phyloP scores from a whole-genome alignment of 2,113 vertebrate species.

The Lamprologus callipterus region DNA sequence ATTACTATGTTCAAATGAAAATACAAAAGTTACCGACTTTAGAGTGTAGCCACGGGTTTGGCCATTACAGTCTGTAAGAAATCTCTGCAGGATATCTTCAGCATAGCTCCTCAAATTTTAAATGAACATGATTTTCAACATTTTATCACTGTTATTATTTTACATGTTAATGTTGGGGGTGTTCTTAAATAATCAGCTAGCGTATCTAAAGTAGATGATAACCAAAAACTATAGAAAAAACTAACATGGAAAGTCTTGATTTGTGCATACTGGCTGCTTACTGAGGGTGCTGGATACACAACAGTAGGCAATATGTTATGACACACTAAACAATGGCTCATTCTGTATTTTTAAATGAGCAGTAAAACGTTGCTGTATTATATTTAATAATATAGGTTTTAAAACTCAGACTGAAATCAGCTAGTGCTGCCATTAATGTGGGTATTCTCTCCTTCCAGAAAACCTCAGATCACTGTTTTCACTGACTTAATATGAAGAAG shows the following conservation, averaged over 20 bases:
- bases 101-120: not conserved
- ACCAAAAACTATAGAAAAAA: not conserved
- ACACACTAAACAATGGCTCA: not conserved
- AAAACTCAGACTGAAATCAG: rapidly evolving
- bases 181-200: not conserved
- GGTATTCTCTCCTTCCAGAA: not conserved
- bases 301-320: not conserved
- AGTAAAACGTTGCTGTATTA: not conserved
- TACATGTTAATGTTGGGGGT: not conserved
- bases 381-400: not conserved
- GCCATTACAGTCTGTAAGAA: not conserved
- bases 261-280: not conserved
- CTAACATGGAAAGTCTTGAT: not conserved
- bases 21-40: too few species aligned
- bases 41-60: too few species aligned
- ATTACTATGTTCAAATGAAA: too few species aligned
- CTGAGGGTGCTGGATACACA: not conserved
- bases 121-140: not conserved
- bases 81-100: not conserved
- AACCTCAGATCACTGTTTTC: rapidly evolving
- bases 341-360: not conserved
- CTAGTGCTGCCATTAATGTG: not conserved
- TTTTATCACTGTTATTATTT: not conserved
- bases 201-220: rapidly evolving
- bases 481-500: rapidly evolving